These are phyloP conservation scores for Anas platyrhynchos DNA, from an alignment of 2,113 vertebrate genomes.

Conservation along the genomic window DNA sequence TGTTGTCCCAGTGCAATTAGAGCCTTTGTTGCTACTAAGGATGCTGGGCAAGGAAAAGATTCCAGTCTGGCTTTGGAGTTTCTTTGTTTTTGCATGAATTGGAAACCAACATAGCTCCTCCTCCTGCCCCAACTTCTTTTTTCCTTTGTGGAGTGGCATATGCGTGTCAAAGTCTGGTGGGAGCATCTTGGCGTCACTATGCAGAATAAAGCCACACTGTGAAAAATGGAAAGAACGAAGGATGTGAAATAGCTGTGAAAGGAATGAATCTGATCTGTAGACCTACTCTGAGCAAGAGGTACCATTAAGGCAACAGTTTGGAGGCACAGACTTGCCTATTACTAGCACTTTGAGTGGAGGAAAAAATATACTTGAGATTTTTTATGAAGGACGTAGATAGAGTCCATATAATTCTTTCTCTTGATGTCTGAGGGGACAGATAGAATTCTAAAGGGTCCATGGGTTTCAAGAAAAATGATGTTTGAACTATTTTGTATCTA, in stretches of 20 bases:
- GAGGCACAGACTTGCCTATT: neutral
- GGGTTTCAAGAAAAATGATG: neutral
- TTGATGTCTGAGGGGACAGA: neutral
- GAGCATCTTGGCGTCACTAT: neutral
- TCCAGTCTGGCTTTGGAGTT: neutral
- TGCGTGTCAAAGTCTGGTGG: neutral
- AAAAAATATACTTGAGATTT: neutral
- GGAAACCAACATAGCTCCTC: fast-evolving
- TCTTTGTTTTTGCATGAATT: neutral
- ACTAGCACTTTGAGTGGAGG: neutral
- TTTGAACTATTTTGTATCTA: neutral
- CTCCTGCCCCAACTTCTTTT: neutral
- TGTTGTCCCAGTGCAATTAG: neutral
- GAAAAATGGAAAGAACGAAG: neutral
- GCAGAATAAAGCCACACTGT: neutral
- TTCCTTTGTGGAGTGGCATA: fast-evolving
- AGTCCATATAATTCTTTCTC: neutral
- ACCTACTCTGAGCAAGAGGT: neutral
- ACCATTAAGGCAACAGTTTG: neutral
- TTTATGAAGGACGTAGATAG: neutral
- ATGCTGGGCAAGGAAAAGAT: neutral
- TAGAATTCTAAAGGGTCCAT: neutral
- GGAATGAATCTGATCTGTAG: neutral
- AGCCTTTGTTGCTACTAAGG: neutral
- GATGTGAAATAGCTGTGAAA: neutral